Conservation (phyloP, 2,113 vertebrate genomes). For the Sciurus niger region DNA sequence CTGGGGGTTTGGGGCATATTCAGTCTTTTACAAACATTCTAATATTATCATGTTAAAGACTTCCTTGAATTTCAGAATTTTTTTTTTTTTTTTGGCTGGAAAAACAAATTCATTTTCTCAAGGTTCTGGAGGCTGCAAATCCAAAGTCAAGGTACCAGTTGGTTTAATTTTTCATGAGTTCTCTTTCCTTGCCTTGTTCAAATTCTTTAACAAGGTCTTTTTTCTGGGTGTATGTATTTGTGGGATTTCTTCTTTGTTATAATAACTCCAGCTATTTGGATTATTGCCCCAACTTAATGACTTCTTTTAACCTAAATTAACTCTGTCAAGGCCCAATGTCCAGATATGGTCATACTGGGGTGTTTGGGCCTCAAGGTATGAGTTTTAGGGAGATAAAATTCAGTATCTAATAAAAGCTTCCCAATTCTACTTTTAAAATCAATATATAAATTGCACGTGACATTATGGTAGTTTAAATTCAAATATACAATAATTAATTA, state of each 20-base stretch:
- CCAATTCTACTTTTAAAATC: neutral
- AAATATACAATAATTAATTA: neutral
- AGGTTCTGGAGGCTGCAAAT: neutral
- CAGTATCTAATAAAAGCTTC: neutral
- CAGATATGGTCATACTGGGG: neutral
- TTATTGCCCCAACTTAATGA: neutral
- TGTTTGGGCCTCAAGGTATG: neutral
- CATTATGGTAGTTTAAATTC: neutral
- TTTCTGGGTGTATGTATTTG: too few relatives aligned
- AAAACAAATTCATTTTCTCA: neutral
- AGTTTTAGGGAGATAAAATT: neutral
- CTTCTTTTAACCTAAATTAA: neutral
- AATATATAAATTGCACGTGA: neutral
- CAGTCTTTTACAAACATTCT: neutral
- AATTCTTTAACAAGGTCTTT: neutral
- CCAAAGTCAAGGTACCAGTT: neutral
- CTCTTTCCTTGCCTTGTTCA: neutral
- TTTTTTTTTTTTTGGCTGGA: too few relatives aligned
- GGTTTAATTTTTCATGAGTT: neutral
- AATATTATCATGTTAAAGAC: constrained; percentile 28
- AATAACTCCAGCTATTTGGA: neutral
- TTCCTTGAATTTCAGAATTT: neutral
- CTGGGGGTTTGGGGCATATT: neutral
- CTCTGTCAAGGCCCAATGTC: neutral
- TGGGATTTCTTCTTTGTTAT: neutral